Percentiles rank a stretch among this genome's conserved stretches.
Conservation (phyloP, 2,113 vertebrate genomes). For the Oreochromis tanganicae region DNA sequence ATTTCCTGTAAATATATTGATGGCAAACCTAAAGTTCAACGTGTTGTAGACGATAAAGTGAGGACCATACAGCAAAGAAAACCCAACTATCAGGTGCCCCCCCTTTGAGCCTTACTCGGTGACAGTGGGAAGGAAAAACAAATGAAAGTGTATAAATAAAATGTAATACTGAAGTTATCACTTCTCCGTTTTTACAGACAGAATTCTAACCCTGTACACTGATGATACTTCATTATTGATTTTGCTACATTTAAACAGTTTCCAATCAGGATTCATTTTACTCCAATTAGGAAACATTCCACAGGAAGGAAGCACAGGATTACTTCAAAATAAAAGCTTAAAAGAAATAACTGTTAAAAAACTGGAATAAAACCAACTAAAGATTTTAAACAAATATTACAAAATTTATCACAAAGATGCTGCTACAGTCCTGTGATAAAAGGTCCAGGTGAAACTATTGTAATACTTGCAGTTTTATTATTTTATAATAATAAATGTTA, state of each 20-base stretch:
- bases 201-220: neutral
- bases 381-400: neutral
- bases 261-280: neutral
- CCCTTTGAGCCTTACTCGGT: neutral
- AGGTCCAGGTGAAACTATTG: neutral
- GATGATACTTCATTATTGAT: neutral
- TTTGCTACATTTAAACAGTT: neutral
- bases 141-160: neutral
- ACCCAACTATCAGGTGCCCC: neutral
- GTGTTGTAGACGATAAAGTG: neutral
- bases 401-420: neutral
- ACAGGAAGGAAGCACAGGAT: neutral
- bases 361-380: neutral
- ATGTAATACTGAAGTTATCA: neutral
- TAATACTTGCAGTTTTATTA: neutral
- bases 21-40: neutral
- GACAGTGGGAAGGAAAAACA: neutral
- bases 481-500: neutral
- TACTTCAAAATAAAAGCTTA: neutral
- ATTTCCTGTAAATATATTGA: neutral
- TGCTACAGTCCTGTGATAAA: neutral
- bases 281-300: neutral
- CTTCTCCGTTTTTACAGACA: neutral
- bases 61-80: neutral
- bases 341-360: accelerated